Percentiles rank a stretch among this genome's conserved stretches.
Conservation (phyloP, 1,140 invertebrate species). For the Coptotermes formosanus region DNA sequence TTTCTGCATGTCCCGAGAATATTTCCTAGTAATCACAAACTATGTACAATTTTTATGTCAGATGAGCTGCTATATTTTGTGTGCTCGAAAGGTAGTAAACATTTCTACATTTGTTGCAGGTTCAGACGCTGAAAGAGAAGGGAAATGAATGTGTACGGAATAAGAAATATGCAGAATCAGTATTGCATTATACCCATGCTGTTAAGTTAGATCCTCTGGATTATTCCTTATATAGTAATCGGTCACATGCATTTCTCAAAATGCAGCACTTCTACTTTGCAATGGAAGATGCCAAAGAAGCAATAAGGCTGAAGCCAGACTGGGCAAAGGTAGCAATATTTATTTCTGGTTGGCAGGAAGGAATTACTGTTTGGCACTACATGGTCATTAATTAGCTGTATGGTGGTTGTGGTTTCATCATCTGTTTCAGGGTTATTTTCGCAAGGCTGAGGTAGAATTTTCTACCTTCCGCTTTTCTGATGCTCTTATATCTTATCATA, state of each 20-base stretch:
- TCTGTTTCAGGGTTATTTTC: slow-evolving; percentile 67
- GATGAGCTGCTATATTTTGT: no score
- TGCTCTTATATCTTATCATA: slow-evolving; percentile 69
- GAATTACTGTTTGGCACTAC: not conserved
- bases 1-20: no score
- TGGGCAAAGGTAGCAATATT: slow-evolving; percentile 70
- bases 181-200: slow-evolving; percentile 76
- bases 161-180: slow-evolving; percentile 71
- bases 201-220: slow-evolving; percentile 72
- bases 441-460: slow-evolving; percentile 75
- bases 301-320: slow-evolving; percentile 69
- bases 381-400: not conserved
- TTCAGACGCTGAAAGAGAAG: slow-evolving; percentile 62
- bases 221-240: slow-evolving; percentile 72
- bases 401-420: not conserved
- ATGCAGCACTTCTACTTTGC: slow-evolving; percentile 74
- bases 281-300: slow-evolving; percentile 73
- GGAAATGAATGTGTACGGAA: slow-evolving; percentile 75
- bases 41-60: no score
- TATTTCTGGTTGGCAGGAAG: not conserved
- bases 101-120: slow-evolving; percentile 34
- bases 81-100: no score
- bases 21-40: no score
- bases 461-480: slow-evolving; percentile 65
- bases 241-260: slow-evolving; percentile 76